phyloP scores from a whole-genome alignment of 1,140 invertebrate genomes.

The Linepithema humile region DNA sequence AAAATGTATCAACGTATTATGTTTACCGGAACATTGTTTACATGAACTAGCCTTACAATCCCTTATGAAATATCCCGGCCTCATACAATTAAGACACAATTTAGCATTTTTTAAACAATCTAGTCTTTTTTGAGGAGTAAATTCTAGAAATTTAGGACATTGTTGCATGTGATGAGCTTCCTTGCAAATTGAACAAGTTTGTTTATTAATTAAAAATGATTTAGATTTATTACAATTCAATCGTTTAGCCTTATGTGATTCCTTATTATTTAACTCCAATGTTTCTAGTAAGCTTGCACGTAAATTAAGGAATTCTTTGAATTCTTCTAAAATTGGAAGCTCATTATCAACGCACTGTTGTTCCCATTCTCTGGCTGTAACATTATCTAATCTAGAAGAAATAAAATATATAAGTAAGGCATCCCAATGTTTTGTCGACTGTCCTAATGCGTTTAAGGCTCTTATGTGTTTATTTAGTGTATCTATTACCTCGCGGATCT shows the following conservation, averaged over 20 bases:
- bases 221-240: background rate
- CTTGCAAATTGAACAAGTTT: background rate
- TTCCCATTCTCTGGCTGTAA: background rate
- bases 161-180: background rate
- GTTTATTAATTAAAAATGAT: background rate
- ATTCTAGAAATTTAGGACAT: background rate
- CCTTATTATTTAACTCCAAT: background rate
- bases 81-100: background rate
- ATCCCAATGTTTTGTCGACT: background rate
- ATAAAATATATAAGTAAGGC: background rate
- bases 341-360: background rate
- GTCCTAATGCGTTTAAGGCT: background rate
- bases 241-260: background rate
- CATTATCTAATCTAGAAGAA: background rate
- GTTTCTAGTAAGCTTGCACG: background rate
- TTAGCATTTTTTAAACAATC: background rate
- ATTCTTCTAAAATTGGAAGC: background rate
- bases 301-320: background rate
- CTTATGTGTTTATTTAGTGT: background rate
- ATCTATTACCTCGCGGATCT: background rate
- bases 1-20: background rate
- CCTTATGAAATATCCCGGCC: background rate
- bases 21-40: background rate
- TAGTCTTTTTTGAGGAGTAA: background rate
- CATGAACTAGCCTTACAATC: background rate